Percentiles rank a stretch among this genome's conserved stretches.
phyloP scores from a whole-genome alignment of 2,888 invertebrate genomes.

The Trichogramma dendrolimi region DNA sequence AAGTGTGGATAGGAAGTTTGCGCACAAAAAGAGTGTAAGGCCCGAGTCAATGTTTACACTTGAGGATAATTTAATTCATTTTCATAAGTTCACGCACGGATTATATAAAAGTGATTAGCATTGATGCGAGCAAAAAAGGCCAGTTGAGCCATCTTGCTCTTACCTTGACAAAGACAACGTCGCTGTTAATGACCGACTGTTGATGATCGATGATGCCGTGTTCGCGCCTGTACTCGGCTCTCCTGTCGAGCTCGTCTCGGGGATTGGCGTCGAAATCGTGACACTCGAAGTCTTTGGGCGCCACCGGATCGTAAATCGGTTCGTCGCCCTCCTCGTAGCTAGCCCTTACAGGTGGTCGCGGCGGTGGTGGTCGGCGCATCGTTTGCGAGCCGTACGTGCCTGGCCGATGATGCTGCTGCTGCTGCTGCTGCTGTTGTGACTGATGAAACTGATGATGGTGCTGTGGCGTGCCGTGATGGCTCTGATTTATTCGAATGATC shows the following conservation, averaged over 20 bases:
- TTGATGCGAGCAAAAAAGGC: too few relatives aligned
- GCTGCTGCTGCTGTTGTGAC: background rate
- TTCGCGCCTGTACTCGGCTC: slow-evolving; percentile 42
- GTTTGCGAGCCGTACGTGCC: slow-evolving; percentile 1
- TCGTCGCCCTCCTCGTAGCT: slow-evolving; percentile 30
- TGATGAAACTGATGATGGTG: slow-evolving; percentile 33
- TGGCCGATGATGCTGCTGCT: slow-evolving; percentile 11
- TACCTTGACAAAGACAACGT: slow-evolving; percentile 26
- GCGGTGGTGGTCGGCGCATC: slow-evolving; percentile 22
- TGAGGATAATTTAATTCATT: too few relatives aligned
- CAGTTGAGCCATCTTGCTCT: background rate
- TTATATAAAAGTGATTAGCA: too few relatives aligned
- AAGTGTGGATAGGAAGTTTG: too few relatives aligned
- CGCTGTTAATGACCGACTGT: slow-evolving; percentile 25
- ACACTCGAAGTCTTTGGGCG: slow-evolving; percentile 47
- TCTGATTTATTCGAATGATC: slow-evolving; percentile 49
- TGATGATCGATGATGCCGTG: slow-evolving; percentile 35
- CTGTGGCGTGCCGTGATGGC: slow-evolving; percentile 32
- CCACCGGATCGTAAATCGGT: slow-evolving; percentile 49
- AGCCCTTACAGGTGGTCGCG: slow-evolving; percentile 14
- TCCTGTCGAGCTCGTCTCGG: slow-evolving; percentile 44
- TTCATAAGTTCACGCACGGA: too few relatives aligned
- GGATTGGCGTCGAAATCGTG: slow-evolving; percentile 50
- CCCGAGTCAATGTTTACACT: too few relatives aligned
- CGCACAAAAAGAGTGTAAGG: too few relatives aligned